phyloP scores from a whole-genome alignment of 2,113 vertebrate species.

The Nibea albiflora region DNA sequence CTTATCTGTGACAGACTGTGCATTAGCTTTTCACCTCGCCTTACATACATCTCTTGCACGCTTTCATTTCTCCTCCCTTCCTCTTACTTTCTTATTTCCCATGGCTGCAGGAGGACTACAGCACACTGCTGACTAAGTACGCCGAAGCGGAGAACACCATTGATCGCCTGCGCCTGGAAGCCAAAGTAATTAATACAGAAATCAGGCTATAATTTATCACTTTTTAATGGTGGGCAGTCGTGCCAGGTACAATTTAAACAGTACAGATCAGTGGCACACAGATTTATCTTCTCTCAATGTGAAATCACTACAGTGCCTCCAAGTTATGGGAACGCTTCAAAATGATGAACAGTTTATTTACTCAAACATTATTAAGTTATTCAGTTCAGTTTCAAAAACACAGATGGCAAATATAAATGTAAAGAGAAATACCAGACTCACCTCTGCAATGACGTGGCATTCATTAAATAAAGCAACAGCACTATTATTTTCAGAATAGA shows the following conservation, averaged over 20 bases:
- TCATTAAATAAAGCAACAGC: neutral
- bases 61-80: neutral
- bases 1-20: neutral
- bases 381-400: neutral
- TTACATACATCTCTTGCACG: neutral
- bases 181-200: slow-evolving; percentile 85
- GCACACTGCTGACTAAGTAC: slow-evolving; percentile 92
- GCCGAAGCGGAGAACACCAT: slow-evolving; percentile 97
- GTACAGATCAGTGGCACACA: neutral
- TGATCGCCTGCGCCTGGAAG: slow-evolving; percentile 92
- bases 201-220: slow-evolving; percentile 37
- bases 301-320: neutral
- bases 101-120: slow-evolving; percentile 89
- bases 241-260: neutral
- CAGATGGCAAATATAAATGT: neutral
- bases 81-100: slow-evolving; percentile 14
- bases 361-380: neutral
- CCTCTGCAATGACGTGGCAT: neutral
- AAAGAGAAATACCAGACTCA: neutral
- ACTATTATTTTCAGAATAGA: neutral
- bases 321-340: slow-evolving; percentile 10
- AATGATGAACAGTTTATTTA: slow-evolving; percentile 17
- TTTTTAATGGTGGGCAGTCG: neutral
- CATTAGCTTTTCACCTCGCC: neutral
- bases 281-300: slow-evolving; percentile 17